phyloP scores from a whole-genome alignment of 2,888 invertebrate genomes.

The Teinopalpus imperialis region DNA sequence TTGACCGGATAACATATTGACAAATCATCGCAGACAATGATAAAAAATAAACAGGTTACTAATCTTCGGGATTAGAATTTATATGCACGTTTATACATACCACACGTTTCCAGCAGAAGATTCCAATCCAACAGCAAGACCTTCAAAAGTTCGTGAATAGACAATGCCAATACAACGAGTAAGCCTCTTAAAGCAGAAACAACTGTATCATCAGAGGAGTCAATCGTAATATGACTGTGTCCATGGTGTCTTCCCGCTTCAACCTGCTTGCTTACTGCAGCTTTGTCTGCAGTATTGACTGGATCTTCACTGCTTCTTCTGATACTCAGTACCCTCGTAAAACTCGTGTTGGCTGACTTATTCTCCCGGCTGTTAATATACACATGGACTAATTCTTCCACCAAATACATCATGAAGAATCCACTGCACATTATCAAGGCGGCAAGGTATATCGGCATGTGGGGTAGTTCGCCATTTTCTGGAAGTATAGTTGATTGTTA shows the following conservation, averaged over 20 bases:
- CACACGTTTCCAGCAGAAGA: conserved; percentile 77
- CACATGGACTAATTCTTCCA: conserved; percentile 89
- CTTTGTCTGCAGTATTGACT: conserved; percentile 30
- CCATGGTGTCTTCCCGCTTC: conserved; percentile 43
- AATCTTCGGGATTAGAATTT: too few relatives aligned
- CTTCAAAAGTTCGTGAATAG: conserved; percentile 92
- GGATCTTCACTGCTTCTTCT: conserved; percentile 45
- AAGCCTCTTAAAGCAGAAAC: conserved; percentile 85
- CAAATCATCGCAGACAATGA: too few relatives aligned
- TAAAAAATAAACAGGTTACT: too few relatives aligned
- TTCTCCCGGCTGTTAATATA: conserved; percentile 82
- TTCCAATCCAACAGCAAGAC: conserved; percentile 90
- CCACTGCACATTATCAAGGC: conserved; percentile 88
- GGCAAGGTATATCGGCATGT: conserved; percentile 84
- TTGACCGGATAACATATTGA: too few relatives aligned
- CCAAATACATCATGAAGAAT: conserved; percentile 88
- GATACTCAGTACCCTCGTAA: conserved; percentile 61
- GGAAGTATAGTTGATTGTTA: conserved; percentile 32
- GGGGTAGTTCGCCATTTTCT: conserved; percentile 71
- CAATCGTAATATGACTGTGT: conserved; percentile 54
- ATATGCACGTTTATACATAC: too few relatives aligned
- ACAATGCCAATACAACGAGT: conserved; percentile 88
- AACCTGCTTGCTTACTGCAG: conserved; percentile 34
- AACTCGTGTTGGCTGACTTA: conserved; percentile 49
- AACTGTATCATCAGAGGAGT: conserved; percentile 56